A percentile compares a stretch with the other conserved stretches of the same genome.
phyloP scores from a whole-genome alignment of 2,888 invertebrate species.

The Marasmarcha lunaedactyla region DNA sequence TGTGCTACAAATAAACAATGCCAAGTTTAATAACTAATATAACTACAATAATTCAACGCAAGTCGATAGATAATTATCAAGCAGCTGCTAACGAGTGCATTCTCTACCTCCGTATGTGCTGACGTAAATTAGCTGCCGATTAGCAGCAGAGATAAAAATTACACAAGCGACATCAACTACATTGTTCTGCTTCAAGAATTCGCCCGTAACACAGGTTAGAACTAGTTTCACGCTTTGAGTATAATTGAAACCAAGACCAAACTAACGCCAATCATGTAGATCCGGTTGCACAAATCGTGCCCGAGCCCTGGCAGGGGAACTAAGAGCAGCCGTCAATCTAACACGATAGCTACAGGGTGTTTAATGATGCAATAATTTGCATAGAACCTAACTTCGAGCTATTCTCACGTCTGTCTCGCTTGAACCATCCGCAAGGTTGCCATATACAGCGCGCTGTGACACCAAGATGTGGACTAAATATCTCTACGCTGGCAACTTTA shows the following conservation, averaged over 20 bases:
- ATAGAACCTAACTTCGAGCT: conserved; percentile 43
- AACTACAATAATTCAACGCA: not conserved
- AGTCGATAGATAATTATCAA: conserved; percentile 1
- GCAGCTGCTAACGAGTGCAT: not conserved
- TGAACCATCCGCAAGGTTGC: conserved; percentile 26
- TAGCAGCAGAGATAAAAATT: not conserved
- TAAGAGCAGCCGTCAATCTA: conserved; percentile 43
- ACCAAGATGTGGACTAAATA: too few species aligned
- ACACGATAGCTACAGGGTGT: conserved; percentile 55
- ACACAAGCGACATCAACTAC: not conserved
- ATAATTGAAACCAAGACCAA: conserved; percentile 33
- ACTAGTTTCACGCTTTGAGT: not conserved
- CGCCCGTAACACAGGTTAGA: not conserved
- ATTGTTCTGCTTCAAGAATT: not conserved
- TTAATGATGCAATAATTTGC: conserved; percentile 69
- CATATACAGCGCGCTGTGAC: too few species aligned
- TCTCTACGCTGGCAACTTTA: too few species aligned
- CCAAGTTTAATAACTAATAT: too few species aligned
- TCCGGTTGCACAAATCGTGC: conserved; percentile 45
- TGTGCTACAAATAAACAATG: too few species aligned
- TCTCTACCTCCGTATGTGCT: not conserved
- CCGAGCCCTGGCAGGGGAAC: conserved; percentile 19
- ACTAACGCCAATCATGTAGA: conserved; percentile 54
- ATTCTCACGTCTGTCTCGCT: conserved; percentile 61
- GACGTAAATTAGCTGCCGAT: not conserved